Conservation (phyloP, 2,888 invertebrate genomes). For the Phyllotreta striolata region DNA sequence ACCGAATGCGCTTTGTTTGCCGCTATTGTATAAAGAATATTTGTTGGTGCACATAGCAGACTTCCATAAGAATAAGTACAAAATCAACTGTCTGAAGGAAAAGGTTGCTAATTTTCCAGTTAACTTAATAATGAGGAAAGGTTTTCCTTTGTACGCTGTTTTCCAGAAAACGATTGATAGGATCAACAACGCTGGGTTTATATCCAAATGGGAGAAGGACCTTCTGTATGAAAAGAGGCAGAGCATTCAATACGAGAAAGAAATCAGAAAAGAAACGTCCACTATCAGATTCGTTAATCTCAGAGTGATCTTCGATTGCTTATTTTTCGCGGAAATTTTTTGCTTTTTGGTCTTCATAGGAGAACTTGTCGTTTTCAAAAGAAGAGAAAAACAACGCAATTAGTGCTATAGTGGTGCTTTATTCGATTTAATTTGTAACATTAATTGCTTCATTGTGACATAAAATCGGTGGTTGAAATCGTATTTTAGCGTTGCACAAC, state of each 20-base stretch:
- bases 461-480: too few relatives aligned
- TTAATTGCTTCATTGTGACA: too few relatives aligned
- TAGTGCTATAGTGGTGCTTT: background rate
- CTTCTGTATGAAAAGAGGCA: conserved; percentile 25
- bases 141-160: conserved; percentile 51
- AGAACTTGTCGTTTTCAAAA: conserved; percentile 31
- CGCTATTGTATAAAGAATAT: conserved; percentile 50
- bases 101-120: conserved; percentile 53
- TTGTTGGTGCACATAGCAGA: conserved; percentile 46
- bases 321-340: conserved; percentile 29
- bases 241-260: conserved; percentile 7
- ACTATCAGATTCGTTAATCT: conserved; percentile 37
- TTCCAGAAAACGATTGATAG: conserved; percentile 50
- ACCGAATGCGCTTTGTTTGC: conserved; percentile 49
- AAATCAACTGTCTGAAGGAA: conserved; percentile 48
- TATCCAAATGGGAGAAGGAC: conserved; percentile 42
- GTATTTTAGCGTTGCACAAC: background rate
- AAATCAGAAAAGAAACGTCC: conserved; percentile 12
- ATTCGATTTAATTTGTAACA: too few relatives aligned
- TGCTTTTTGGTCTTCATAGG: conserved; percentile 33
- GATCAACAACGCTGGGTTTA: conserved; percentile 50
- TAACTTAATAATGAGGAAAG: conserved; percentile 55
- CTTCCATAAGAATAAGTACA: conserved; percentile 42
- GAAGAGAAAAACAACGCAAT: background rate
- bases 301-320: conserved; percentile 33